Conservation (phyloP, 2,888 invertebrate genomes). For the Frankliniella intonsa region DNA sequence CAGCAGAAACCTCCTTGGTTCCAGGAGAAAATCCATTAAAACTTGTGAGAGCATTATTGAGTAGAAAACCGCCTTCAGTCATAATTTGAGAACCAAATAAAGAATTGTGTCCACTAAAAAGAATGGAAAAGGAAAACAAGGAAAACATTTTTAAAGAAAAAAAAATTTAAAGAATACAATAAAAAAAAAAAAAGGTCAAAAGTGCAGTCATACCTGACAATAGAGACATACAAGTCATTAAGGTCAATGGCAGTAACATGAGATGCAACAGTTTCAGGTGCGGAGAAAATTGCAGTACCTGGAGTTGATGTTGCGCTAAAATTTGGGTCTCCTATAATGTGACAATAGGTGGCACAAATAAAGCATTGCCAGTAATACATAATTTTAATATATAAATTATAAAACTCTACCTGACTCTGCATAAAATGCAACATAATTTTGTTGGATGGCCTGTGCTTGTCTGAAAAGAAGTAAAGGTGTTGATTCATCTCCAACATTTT, state of each 20-base stretch:
- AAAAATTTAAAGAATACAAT: constrained; percentile 30
- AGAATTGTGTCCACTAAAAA: constrained; percentile 53
- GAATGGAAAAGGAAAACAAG: constrained; percentile 20
- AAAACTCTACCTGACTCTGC: neutral
- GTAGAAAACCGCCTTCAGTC: constrained; percentile 52
- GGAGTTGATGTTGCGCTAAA: neutral
- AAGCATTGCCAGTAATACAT: no score
- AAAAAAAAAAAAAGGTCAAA: constrained; percentile 35
- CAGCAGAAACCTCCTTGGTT: neutral
- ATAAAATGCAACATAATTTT: neutral
- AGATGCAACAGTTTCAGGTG: constrained; percentile 46
- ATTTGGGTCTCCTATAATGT: neutral
- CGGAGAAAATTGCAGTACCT: neutral
- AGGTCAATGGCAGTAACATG: constrained; percentile 63
- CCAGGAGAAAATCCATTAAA: constrained; percentile 31
- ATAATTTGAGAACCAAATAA: constrained; percentile 52
- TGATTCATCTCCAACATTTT: neutral
- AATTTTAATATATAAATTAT: neutral
- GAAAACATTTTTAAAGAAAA: constrained; percentile 34
- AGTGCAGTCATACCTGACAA: constrained; percentile 57
- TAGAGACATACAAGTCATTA: constrained; percentile 61
- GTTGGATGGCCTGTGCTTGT: constrained; percentile 1
- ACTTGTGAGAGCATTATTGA: constrained; percentile 47
- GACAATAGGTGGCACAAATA: neutral
- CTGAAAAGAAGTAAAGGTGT: neutral